These are phyloP conservation scores for Hetaerina americana DNA, from an alignment of 1,140 invertebrate genomes.

Conservation along the genomic window DNA sequence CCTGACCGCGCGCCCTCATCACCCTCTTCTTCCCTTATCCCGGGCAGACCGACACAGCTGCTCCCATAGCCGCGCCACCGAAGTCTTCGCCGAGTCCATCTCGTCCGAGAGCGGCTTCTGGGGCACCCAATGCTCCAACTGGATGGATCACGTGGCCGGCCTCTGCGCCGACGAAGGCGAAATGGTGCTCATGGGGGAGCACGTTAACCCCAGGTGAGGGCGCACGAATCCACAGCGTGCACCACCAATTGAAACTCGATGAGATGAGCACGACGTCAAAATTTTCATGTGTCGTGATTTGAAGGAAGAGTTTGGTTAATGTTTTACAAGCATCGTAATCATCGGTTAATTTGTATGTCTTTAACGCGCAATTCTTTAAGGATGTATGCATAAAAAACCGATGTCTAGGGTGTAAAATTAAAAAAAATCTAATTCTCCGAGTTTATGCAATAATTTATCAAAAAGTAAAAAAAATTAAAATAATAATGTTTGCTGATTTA, in stretches of 20 bases:
- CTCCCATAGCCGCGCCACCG: not conserved
- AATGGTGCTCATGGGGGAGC: constrained; percentile 5
- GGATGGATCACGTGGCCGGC: constrained; percentile 3
- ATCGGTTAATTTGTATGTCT: not conserved
- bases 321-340: not conserved
- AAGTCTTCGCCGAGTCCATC: constrained; percentile 2
- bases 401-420: too few species aligned
- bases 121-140: constrained; percentile 5
- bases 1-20: too few species aligned
- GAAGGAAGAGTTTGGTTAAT: not conserved
- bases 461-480: too few species aligned
- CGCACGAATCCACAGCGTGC: too few species aligned
- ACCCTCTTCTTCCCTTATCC: not conserved
- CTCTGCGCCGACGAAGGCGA: not conserved
- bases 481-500: too few species aligned
- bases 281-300: not conserved
- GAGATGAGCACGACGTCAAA: too few species aligned
- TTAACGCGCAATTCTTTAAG: not conserved
- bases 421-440: too few species aligned
- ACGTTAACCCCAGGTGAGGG: constrained; percentile 1
- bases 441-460: too few species aligned
- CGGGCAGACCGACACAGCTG: not conserved
- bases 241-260: too few species aligned
- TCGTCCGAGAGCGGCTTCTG: constrained; percentile 19
- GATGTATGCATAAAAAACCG: not conserved